These are phyloP conservation scores for Nymphalis io DNA, from an alignment of 1,140 invertebrate genomes.

Conservation along the genomic window DNA sequence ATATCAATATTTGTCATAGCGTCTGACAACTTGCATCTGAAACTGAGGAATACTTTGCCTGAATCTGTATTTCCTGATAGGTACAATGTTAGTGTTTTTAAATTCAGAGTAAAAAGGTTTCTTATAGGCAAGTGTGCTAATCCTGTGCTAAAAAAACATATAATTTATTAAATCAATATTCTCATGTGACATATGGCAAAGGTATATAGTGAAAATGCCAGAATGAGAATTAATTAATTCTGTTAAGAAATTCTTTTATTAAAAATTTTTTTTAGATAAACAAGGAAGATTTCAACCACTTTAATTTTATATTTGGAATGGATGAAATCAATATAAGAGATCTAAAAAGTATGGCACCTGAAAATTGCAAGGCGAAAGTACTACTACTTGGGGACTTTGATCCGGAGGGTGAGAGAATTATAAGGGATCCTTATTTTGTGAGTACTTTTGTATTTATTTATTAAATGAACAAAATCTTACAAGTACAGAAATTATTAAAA, in stretches of 20 bases:
- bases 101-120: no score
- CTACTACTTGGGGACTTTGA: slow-evolving; percentile 92
- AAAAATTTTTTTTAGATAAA: slow-evolving; percentile 80
- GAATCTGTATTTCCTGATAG: no score
- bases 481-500: no score
- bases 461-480: no score
- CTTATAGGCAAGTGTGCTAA: no score
- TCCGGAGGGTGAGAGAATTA: slow-evolving; percentile 88
- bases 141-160: no score
- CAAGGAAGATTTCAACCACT: slow-evolving; percentile 87
- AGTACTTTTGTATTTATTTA: slow-evolving; percentile 47
- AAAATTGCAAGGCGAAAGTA: slow-evolving; percentile 85
- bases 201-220: no score
- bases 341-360: slow-evolving; percentile 84
- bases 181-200: no score
- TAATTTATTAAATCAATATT: neutral
- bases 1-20: no score
- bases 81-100: no score
- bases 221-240: neutral
- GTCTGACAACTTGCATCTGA: no score
- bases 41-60: no score
- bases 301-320: slow-evolving; percentile 95
- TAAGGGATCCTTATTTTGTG: slow-evolving; percentile 95
- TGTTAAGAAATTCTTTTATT: neutral
- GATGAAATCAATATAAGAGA: slow-evolving; percentile 91